These are phyloP conservation scores for Vanacampus margaritifer DNA, from an alignment of 2,113 vertebrate genomes.

Conservation along the genomic window DNA sequence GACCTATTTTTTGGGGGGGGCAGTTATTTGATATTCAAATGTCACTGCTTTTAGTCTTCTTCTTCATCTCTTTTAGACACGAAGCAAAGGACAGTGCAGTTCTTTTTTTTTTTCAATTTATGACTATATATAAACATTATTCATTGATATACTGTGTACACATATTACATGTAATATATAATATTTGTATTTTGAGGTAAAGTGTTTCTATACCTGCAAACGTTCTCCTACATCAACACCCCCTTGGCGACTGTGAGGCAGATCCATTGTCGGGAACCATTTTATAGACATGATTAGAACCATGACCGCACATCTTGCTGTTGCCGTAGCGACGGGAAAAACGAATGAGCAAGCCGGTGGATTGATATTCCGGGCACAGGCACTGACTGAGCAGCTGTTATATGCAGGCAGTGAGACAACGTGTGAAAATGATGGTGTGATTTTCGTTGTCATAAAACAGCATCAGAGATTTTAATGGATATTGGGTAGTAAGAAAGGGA, in stretches of 20 bases:
- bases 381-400: constrained; percentile 59
- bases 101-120: too few species aligned
- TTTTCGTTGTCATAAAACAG: background rate
- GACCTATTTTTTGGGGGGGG: constrained; percentile 5
- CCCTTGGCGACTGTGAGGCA: constrained; percentile 27
- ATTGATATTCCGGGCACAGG: constrained; percentile 64
- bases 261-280: constrained; percentile 35
- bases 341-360: constrained; percentile 38
- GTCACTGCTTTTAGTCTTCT: constrained; percentile 2
- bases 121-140: background rate
- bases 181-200: background rate
- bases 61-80: constrained; percentile 21
- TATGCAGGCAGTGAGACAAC: background rate
- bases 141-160: background rate
- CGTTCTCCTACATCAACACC: background rate
- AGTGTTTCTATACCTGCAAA: background rate
- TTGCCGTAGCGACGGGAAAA: constrained; percentile 59
- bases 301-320: constrained; percentile 64
- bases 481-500: background rate
- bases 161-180: too few species aligned
- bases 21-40: constrained; percentile 56
- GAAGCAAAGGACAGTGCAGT: background rate
- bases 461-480: background rate
- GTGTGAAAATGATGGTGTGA: constrained; percentile 7
- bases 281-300: constrained; percentile 44